Percentiles rank a stretch among this genome's conserved stretches.
Evolutionary conservation across 2,888 invertebrate genomes (phyloP).

Genomic region (Sinelater perroti): DNA sequence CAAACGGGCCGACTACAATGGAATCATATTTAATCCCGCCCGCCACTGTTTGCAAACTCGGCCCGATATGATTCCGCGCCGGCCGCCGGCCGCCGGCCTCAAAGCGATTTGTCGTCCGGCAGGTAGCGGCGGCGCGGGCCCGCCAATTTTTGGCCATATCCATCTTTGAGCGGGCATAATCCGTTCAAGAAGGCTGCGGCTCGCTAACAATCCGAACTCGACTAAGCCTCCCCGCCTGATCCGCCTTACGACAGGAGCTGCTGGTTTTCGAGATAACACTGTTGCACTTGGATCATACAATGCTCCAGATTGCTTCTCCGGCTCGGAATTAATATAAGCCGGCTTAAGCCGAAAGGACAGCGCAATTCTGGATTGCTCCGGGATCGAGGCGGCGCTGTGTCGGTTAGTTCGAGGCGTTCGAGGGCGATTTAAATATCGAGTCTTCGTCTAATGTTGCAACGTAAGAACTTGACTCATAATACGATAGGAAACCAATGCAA

Average conservation of each 20-base stretch:
- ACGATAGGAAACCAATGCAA: too few relatives aligned
- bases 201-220: slow-evolving; percentile 44
- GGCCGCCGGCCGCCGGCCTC: slow-evolving; percentile 20
- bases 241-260: slow-evolving; percentile 44
- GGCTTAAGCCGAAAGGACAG: slow-evolving; percentile 24
- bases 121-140: too few relatives aligned
- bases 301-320: slow-evolving; percentile 41
- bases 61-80: slow-evolving; percentile 39
- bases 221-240: slow-evolving; percentile 42
- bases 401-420: too few relatives aligned
- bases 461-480: too few relatives aligned
- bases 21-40: slow-evolving; percentile 40
- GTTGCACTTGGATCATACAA: slow-evolving; percentile 43
- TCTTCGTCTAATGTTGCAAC: too few relatives aligned
- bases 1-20: slow-evolving; percentile 35
- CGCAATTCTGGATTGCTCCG: too few relatives aligned
- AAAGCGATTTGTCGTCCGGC: too few relatives aligned
- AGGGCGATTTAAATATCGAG: too few relatives aligned
- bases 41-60: slow-evolving; percentile 39
- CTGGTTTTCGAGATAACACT: slow-evolving; percentile 46
- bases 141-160: slow-evolving; percentile 21
- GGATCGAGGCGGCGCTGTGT: too few relatives aligned
- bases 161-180: slow-evolving; percentile 30
- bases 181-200: slow-evolving; percentile 38
- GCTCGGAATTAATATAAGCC: slow-evolving; percentile 41